Conservation (phyloP, 2,113 vertebrate species). For the Phyllopteryx taeniolatus region DNA sequence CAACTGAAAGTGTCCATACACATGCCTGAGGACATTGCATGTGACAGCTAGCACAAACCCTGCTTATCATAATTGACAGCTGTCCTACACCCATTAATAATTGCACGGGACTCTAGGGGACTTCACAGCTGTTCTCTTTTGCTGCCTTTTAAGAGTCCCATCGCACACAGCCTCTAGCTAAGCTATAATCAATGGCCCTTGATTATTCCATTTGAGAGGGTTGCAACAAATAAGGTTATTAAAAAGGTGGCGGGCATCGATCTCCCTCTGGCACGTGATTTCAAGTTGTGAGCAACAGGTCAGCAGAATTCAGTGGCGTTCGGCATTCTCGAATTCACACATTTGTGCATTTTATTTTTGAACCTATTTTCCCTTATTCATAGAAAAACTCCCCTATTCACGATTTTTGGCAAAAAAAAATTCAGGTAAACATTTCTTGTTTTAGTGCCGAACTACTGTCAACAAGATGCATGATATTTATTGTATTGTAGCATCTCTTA, state of each 20-base stretch:
- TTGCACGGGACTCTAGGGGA: slow-evolving; percentile 30
- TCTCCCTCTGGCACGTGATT: background rate
- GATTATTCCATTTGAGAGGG: slow-evolving; percentile 58
- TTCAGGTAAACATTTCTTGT: too few relatives aligned
- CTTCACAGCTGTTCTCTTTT: slow-evolving; percentile 22
- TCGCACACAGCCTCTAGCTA: slow-evolving; percentile 14
- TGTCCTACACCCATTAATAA: slow-evolving; percentile 45
- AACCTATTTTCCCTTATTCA: too few relatives aligned
- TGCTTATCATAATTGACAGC: slow-evolving; percentile 35
- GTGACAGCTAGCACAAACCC: background rate
- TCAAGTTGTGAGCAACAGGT: slow-evolving; percentile 24
- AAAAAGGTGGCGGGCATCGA: slow-evolving; percentile 39
- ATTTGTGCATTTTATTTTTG: background rate
- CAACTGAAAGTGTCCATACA: too few relatives aligned
- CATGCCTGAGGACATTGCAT: background rate
- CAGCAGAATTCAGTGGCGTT: slow-evolving; percentile 7
- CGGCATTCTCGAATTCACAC: background rate
- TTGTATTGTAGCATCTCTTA: too few relatives aligned
- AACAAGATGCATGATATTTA: too few relatives aligned
- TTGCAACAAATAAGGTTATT: slow-evolving; percentile 54
- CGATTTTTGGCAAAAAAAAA: too few relatives aligned
- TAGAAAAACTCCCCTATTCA: too few relatives aligned
- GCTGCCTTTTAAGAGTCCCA: slow-evolving; percentile 3
- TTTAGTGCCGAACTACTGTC: too few relatives aligned
- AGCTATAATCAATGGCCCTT: slow-evolving; percentile 48